Evolutionary conservation across 2,888 invertebrate species (phyloP).

Genomic region (Drosophila niveifrons): DNA sequence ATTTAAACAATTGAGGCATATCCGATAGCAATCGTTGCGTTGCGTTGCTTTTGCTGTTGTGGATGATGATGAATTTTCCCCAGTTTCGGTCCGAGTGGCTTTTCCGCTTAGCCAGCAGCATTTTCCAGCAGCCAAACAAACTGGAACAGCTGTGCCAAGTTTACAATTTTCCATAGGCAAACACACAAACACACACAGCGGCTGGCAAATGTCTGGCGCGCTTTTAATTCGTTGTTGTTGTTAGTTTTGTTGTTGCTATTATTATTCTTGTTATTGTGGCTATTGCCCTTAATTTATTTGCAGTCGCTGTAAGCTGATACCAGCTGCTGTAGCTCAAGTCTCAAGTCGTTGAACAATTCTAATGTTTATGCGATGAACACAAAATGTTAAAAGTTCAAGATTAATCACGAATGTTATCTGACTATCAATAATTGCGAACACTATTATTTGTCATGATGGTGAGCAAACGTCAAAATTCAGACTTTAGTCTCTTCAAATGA

Average conservation of each 20-base stretch:
- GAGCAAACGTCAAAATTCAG: too few relatives aligned
- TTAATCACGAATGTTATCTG: not conserved
- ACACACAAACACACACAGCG: slow-evolving; percentile 18
- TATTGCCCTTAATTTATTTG: slow-evolving; percentile 60
- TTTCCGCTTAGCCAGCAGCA: slow-evolving; percentile 35
- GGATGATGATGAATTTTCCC: slow-evolving; percentile 38
- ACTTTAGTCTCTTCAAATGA: too few relatives aligned
- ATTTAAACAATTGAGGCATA: slow-evolving; percentile 57
- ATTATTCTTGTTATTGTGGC: slow-evolving; percentile 39
- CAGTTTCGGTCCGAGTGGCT: slow-evolving; percentile 14
- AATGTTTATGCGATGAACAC: slow-evolving; percentile 45
- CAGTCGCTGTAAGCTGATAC: slow-evolving; percentile 55
- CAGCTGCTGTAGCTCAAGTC: slow-evolving; percentile 22
- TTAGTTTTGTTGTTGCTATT: slow-evolving; percentile 11
- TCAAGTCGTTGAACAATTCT: not conserved
- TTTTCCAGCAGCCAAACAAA: slow-evolving; percentile 31
- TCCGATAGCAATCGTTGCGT: slow-evolving; percentile 14
- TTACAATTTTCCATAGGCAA: slow-evolving; percentile 30
- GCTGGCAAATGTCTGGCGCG: slow-evolving; percentile 32
- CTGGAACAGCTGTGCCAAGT: slow-evolving; percentile 56
- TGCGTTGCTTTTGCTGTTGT: slow-evolving; percentile 5
- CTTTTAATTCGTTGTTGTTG: slow-evolving; percentile 28
- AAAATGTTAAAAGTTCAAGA: not conserved
- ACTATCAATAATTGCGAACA: too few relatives aligned
- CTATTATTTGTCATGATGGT: not conserved